A percentile compares a stretch with the other conserved stretches of the same genome.
Evolutionary conservation across 2,113 vertebrate genomes (phyloP).

Genomic region (Podocnemis expansa): DNA sequence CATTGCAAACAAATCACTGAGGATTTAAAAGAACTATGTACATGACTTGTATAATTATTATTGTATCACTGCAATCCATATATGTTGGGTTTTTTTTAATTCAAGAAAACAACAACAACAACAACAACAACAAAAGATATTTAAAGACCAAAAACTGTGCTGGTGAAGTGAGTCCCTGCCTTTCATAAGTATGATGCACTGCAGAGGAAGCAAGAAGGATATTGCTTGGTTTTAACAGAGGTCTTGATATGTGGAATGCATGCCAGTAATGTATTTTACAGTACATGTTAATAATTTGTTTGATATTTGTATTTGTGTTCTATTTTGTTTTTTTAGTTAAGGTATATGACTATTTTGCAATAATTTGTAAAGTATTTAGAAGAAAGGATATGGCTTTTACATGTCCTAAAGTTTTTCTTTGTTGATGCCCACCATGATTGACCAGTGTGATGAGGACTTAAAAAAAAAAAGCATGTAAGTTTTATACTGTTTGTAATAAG

Average conservation of each 20-base stretch:
- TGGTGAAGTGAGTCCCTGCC: slow-evolving; percentile 67
- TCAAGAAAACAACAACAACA: slow-evolving; percentile 63
- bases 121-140: slow-evolving; percentile 66
- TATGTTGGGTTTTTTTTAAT: slow-evolving; percentile 73
- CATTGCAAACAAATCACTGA: slow-evolving; percentile 18
- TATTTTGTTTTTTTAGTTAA: slow-evolving; percentile 78
- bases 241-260: slow-evolving; percentile 83
- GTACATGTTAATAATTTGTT: slow-evolving; percentile 82
- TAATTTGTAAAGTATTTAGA: slow-evolving; percentile 81
- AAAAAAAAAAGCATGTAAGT: slow-evolving; percentile 83
- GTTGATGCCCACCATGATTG: slow-evolving; percentile 81
- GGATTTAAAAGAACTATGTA: slow-evolving; percentile 56
- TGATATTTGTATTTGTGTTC: slow-evolving; percentile 85
- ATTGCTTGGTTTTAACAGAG: slow-evolving; percentile 74
- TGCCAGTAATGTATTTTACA: slow-evolving; percentile 84
- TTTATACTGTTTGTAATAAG: slow-evolving; percentile 90
- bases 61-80: slow-evolving; percentile 70
- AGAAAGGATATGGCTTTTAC: slow-evolving; percentile 79
- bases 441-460: slow-evolving; percentile 79
- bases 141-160: slow-evolving; percentile 89
- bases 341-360: slow-evolving; percentile 82
- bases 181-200: slow-evolving; percentile 63
- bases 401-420: slow-evolving; percentile 81
- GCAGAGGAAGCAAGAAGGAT: slow-evolving; percentile 60
- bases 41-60: slow-evolving; percentile 65